Evolutionary conservation across 2,888 invertebrate species (phyloP), one percentile per base, ranked within the genome.

Genomic region (Thymelicus acteon): DNA sequence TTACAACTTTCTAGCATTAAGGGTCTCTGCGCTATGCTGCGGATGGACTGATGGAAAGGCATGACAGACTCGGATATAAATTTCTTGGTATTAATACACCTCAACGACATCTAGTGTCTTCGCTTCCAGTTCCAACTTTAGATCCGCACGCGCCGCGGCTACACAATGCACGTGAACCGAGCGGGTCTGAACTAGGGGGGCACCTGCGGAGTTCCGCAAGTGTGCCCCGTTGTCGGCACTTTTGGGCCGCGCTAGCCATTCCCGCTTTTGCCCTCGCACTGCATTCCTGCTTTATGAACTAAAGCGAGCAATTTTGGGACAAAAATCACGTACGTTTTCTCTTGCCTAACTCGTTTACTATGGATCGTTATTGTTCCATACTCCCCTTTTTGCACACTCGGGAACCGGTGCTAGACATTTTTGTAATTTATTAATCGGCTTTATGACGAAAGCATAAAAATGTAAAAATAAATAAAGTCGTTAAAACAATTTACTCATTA

Each of bases 211-310:
- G 7, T 39, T 58, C 58, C 58, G 58, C 58, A 58, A 39, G 58
- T n/a, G 39, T 58, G 80, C 79, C 78, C 78, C 81, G 81, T 74
- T 78, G 77, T 77, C 76, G 76, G 77, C 78, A 81, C 80, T 82
- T 82, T 85, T 81, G 80, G 80, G 77, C 78, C 78, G 80, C 79
- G 83, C 72, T 79, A 83, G 80, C 82, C 82, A 86, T 86, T 86
- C 82, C 72, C 77, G 80, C 85, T 87, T 86, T 86, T 84, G 76
- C 79, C 78, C 74, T 75, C 75, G 73, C 75, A 73, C 73, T 81
- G 81, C 84, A 84, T 86, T 85, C 85, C 85, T 82, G 80, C 82
- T 84, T 80, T 82, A 75, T 75, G 68, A 74, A 75, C 73, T 74
- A 75, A 75, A 70, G 72, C 67, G 63, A 73, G 64, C 77, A 67